phyloP scores from a whole-genome alignment of 2,113 vertebrate genomes.

The Todiramphus saurophagus region DNA sequence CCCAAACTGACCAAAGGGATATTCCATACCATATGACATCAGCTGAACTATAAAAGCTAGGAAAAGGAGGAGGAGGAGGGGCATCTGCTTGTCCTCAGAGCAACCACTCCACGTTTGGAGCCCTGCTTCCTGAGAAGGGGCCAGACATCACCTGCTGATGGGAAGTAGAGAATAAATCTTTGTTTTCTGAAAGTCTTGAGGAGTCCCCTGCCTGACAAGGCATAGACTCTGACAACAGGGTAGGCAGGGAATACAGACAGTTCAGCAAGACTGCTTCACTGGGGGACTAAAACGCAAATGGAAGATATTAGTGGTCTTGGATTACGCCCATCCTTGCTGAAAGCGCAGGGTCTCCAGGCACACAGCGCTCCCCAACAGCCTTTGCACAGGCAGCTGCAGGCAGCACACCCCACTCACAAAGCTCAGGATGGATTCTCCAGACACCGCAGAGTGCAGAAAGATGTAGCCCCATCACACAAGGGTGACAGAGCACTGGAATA shows the following conservation, averaged over 20 bases:
- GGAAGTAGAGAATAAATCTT: no score
- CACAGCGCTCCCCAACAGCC: fast-evolving
- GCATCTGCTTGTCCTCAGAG: no score
- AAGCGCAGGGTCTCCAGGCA: fast-evolving
- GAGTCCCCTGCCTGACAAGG: neutral
- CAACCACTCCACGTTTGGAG: neutral
- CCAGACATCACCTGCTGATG: no score
- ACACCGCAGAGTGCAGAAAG: neutral
- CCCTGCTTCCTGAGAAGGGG: no score
- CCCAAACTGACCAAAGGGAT: no score
- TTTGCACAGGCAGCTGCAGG: fast-evolving
- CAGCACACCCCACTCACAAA: neutral
- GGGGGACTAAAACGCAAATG: neutral
- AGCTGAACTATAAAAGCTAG: no score
- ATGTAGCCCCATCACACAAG: fast-evolving
- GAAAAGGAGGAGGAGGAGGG: no score
- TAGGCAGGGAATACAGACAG: neutral
- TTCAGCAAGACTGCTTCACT: neutral
- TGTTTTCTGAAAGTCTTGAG: neutral
- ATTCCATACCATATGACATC: no score
- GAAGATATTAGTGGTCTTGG: fast-evolving
- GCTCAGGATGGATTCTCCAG: neutral
- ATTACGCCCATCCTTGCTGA: no score
- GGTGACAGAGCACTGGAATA: no score
- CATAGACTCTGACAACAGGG: fast-evolving